Evolutionary conservation across 2,113 vertebrate genomes (phyloP), one percentile per base, ranked within the genome.

Genomic region (Trachemys scripta): DNA sequence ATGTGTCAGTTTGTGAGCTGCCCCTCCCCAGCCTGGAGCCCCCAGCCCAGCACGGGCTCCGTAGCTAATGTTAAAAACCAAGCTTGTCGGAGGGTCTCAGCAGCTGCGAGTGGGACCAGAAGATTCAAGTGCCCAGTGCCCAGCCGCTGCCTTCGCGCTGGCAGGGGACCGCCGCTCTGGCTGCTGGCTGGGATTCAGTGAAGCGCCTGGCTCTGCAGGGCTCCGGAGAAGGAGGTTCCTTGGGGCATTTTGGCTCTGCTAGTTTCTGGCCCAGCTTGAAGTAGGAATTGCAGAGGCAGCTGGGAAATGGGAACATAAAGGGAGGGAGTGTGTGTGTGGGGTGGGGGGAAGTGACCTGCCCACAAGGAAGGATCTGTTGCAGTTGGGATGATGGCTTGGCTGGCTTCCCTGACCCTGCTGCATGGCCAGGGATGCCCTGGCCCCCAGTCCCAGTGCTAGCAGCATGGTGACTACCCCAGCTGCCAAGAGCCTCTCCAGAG

Each of bases 351-450:
- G 53, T 82, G 79, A 51, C 0, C 5, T 31, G 49, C 47, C 42
- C 81, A 42, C 0, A 0, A 29, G 38, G 12, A 78, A 47, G 75
- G 38, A 47, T 27, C 25, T 25, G 59, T 27, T 80, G 79, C 35
- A 69, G 42, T 78, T 29, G 45, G 24, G 53, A 72, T 75, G 88
- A n/a, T 49, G 51, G n/a, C 4, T 12, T 50, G 57, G 13, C 59
- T 93, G 93, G 17, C 65, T 80, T 3, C 1, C 3, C 1, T 27
- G 2, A 47, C 6, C 47, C 24, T 6, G 6, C 5, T 0, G 1
- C 0, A 0, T 47, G 45, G 11, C 16, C 10, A 31, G 50, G 27
- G 25, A 87, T 53, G 6, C 29, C 0, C 0, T 45, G 88, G 84
- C 80, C 53, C 75, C 29, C 80, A 88, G 57, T 31, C 35, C 0